Percentiles rank a stretch among this genome's conserved stretches.
These are phyloP conservation scores for Kryphioiulus occultus DNA, from an alignment of 2,888 invertebrate species.

Conservation along the genomic window DNA sequence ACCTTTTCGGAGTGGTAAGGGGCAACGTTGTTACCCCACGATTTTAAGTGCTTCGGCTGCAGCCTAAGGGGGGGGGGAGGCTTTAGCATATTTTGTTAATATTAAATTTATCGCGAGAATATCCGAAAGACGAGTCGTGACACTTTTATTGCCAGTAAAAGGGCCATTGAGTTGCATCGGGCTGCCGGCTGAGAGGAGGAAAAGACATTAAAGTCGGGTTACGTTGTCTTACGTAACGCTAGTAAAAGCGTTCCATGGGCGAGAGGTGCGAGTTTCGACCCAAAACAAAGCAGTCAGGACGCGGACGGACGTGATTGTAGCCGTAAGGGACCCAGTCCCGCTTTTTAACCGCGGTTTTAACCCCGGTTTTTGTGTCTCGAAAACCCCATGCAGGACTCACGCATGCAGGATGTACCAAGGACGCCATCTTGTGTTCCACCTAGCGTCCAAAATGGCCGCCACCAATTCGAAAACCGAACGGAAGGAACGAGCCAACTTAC, in stretches of 20 bases:
- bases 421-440: conserved; percentile 37
- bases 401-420: background rate
- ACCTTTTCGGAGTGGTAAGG: conserved; percentile 3
- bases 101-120: conserved; percentile 55
- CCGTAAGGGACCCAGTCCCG: conserved; percentile 4
- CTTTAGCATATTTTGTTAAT: conserved; percentile 54
- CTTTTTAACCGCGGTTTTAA: background rate
- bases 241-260: background rate
- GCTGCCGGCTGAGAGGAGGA: conserved; percentile 55
- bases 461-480: background rate
- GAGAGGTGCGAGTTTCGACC: conserved; percentile 45
- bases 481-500: background rate
- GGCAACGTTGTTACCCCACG: no score
- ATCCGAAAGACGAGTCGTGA: conserved; percentile 52
- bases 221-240: conserved; percentile 55
- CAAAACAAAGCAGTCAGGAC: conserved; percentile 44
- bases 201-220: conserved; percentile 55
- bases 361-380: background rate
- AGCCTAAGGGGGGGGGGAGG: background rate
- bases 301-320: conserved; percentile 33
- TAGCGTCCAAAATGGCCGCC: conserved; percentile 25
- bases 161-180: conserved; percentile 55
- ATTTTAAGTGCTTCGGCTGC: background rate
- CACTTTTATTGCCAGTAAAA: conserved; percentile 55
- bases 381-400: background rate